phyloP scores from a whole-genome alignment of 2,113 vertebrate genomes.

The Epinephelus lanceolatus region DNA sequence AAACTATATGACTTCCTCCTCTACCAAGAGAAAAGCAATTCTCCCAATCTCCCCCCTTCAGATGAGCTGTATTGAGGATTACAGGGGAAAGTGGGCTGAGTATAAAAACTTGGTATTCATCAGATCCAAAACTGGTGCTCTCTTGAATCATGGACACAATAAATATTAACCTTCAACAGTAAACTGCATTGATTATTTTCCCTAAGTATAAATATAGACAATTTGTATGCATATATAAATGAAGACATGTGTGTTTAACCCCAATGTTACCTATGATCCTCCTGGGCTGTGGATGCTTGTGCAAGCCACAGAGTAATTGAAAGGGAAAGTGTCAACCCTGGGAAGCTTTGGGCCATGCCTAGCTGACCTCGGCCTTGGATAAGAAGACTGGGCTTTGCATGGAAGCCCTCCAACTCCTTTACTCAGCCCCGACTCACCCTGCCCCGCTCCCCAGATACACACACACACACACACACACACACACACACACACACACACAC shows the following conservation, averaged over 20 bases:
- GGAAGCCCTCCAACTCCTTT: slow-evolving; percentile 38
- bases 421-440: slow-evolving; percentile 11
- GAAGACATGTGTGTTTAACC: slow-evolving; percentile 52
- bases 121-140: neutral
- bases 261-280: slow-evolving; percentile 21
- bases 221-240: slow-evolving; percentile 35
- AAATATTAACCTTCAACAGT: neutral
- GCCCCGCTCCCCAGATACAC: neutral
- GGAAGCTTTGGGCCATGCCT: slow-evolving; percentile 38
- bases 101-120: neutral
- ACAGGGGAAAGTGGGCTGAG: neutral
- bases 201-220: neutral
- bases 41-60: neutral
- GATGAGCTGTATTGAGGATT: neutral
- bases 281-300: slow-evolving; percentile 25
- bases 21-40: slow-evolving; percentile 2
- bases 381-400: slow-evolving; percentile 45
- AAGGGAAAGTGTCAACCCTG: slow-evolving; percentile 65
- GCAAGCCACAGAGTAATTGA: slow-evolving; percentile 64
- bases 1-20: slow-evolving; percentile 13
- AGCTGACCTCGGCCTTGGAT: slow-evolving; percentile 58
- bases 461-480: slow-evolving; percentile 19
- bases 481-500: slow-evolving; percentile 15
- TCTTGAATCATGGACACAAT: neutral
- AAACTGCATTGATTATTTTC: slow-evolving; percentile 11